phyloP scores from a whole-genome alignment of 1,140 invertebrate genomes.

The Psix sp. region DNA sequence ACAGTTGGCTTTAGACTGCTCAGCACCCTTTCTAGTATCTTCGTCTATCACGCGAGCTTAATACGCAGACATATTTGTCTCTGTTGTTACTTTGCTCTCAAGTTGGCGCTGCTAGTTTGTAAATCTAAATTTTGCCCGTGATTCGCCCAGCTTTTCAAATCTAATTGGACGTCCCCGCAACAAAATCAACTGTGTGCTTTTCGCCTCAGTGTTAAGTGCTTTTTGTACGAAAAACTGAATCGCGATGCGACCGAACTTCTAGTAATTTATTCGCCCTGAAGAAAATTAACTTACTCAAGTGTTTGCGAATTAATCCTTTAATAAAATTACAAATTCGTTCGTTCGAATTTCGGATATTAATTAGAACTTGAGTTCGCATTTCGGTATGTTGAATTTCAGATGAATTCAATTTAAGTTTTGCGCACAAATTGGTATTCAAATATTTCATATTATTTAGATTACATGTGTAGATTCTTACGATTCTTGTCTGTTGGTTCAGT shows the following conservation, averaged over 20 bases:
- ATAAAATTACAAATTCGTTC: not conserved
- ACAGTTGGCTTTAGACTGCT: slow-evolving; percentile 41
- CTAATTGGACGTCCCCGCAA: slow-evolving; percentile 6
- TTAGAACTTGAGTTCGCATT: not conserved
- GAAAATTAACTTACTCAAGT: not conserved
- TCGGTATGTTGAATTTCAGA: not conserved
- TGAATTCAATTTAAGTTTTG: not conserved
- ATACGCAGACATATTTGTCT: slow-evolving; percentile 48
- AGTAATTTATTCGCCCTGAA: not conserved
- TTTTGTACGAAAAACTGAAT: not conserved
- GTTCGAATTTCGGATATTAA: not conserved
- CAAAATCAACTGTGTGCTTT: not conserved
- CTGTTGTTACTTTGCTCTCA: slow-evolving; percentile 24
- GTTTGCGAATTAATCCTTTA: not conserved
- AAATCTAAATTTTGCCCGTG: slow-evolving; percentile 31
- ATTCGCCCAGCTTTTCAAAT: slow-evolving; percentile 19
- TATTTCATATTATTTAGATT: not conserved
- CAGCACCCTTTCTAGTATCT: slow-evolving; percentile 40
- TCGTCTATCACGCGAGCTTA: slow-evolving; percentile 35
- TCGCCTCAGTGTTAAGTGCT: not conserved
- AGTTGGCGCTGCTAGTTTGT: slow-evolving; percentile 15
- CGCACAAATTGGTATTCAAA: slow-evolving; percentile 8
- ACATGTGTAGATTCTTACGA: too few relatives aligned
- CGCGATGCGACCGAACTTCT: not conserved
- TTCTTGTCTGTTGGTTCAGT: too few relatives aligned